Evolutionary conservation across 2,113 vertebrate species (phyloP).

Genomic region (Lophochroa leadbeateri): DNA sequence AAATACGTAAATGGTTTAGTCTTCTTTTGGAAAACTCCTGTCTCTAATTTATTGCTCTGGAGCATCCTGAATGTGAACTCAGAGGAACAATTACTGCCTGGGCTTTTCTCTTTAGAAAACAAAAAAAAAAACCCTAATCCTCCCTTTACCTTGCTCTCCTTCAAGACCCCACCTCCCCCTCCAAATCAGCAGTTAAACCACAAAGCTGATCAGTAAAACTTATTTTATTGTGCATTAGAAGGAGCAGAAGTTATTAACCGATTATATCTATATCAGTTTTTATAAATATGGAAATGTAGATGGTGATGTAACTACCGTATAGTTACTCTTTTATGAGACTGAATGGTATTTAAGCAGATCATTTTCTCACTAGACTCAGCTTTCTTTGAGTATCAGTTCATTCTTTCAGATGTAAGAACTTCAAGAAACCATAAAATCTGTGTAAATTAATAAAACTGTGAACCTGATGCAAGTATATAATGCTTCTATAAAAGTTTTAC

Average conservation of each 20-base stretch:
- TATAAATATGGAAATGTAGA: slow-evolving; percentile 34
- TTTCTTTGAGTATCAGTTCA: background rate
- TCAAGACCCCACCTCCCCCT: background rate
- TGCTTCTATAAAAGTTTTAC: slow-evolving; percentile 58
- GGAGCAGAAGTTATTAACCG: background rate
- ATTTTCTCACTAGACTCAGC: slow-evolving; percentile 64
- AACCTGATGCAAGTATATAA: slow-evolving; percentile 59
- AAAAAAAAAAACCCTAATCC: background rate
- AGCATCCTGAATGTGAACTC: slow-evolving; percentile 22
- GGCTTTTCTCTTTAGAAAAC: background rate
- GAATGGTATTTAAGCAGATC: slow-evolving; percentile 45
- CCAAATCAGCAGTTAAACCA: background rate
- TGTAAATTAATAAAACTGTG: slow-evolving; percentile 65
- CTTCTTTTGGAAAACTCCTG: background rate
- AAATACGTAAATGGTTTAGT: background rate
- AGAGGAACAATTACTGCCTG: background rate
- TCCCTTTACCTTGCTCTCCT: background rate
- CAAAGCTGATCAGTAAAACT: slow-evolving; percentile 24
- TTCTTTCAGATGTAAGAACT: no score
- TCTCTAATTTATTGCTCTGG: slow-evolving; percentile 37
- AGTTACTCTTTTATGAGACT: slow-evolving; percentile 40
- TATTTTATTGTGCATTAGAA: slow-evolving; percentile 2
- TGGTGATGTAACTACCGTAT: background rate
- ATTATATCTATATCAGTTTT: slow-evolving; percentile 25
- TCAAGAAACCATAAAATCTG: slow-evolving; percentile 58